Base-by-base conservation (phyloP, 2,113 vertebrate species). In the Ariopsis seemanni region DNA sequence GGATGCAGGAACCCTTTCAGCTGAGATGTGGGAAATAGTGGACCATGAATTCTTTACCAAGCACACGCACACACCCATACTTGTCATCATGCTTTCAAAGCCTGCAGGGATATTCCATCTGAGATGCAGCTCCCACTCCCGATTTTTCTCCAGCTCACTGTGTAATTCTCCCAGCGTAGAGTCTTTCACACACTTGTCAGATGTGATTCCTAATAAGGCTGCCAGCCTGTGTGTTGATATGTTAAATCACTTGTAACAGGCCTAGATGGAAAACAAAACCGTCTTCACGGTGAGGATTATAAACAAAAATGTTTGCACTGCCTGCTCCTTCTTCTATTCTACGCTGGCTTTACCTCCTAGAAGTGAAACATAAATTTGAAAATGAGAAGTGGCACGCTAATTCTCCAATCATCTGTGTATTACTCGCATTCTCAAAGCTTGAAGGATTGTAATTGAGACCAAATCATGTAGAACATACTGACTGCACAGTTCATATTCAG, bases 1-100 rank as follows among this genome's bases (percentile, higher is more conserved):
- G 89, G 52, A 75, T 85, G 25, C 63, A 89, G 82, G 75, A 87
- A 30, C 17, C 62, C 58, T 81, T 86, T 78, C 88, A 84, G 88
- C 60, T 34, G 85, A 71, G 62, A 69, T 10, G 27, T 30, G 62
- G 52, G 27, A 67, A 84, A 72, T 63, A 84, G 78, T 65, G 55
- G 84, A 58, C 63, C 30, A 17, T 82, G 67, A 50, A 30, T 78
- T 65, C 52, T 86, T 85, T 79, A 86, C 17, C 60, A 80, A 7
- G 63, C 5, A 84, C 11, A 71, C 65, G 58, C 52, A 84, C 53
- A 72, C 53, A 58, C 2, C 72, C 17, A 58, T 53, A 72, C 62
- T 48, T 77, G 84, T 78, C 77, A 82, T 87, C 82, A 85, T 12
- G 67, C 22, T 42, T 84, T 83, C 55, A 60, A 74, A 63, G 71